A percentile compares a stretch with the other conserved stretches of the same genome.
Conservation (phyloP, 1,140 invertebrate species). For the Drosophila sechellia region DNA sequence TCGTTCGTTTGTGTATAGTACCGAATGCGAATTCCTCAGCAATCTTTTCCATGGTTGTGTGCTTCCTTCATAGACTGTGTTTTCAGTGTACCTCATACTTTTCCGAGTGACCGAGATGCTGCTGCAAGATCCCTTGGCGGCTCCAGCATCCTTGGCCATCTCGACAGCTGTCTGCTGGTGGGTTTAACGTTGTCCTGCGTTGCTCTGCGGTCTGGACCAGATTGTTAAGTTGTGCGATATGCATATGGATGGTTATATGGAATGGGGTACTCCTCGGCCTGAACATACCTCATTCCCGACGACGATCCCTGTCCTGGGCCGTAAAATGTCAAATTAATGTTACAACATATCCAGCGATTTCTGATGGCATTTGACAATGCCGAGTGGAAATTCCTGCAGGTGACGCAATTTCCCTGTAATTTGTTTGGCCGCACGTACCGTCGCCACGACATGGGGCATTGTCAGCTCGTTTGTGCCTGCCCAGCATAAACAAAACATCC, state of each 20-base stretch:
- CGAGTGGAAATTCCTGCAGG: conserved; percentile 79
- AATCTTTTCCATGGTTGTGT: no score
- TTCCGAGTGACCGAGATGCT: conserved; percentile 9
- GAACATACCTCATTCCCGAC: background rate
- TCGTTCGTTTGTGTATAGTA: no score
- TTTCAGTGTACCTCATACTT: background rate
- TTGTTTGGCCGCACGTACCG: conserved; percentile 78
- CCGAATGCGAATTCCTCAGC: no score
- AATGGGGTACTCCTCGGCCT: background rate
- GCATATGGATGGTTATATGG: conserved; percentile 29
- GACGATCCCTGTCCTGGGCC: conserved; percentile 32
- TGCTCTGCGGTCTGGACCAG: conserved; percentile 60
- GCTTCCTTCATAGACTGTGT: no score
- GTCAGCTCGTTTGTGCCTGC: conserved; percentile 70
- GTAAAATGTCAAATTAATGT: conserved; percentile 83
- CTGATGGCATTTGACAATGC: conserved; percentile 79
- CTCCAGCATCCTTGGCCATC: conserved; percentile 55
- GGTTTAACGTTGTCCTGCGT: conserved; percentile 50
- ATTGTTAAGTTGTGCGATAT: conserved; percentile 63
- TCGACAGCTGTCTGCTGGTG: conserved; percentile 56
- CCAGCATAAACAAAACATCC: conserved; percentile 73
- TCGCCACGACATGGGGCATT: conserved; percentile 60
- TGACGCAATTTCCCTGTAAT: conserved; percentile 80
- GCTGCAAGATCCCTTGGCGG: conserved; percentile 8
- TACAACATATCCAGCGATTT: conserved; percentile 80